Conservation (phyloP, 2,113 vertebrate species). For the Tyto alba region DNA sequence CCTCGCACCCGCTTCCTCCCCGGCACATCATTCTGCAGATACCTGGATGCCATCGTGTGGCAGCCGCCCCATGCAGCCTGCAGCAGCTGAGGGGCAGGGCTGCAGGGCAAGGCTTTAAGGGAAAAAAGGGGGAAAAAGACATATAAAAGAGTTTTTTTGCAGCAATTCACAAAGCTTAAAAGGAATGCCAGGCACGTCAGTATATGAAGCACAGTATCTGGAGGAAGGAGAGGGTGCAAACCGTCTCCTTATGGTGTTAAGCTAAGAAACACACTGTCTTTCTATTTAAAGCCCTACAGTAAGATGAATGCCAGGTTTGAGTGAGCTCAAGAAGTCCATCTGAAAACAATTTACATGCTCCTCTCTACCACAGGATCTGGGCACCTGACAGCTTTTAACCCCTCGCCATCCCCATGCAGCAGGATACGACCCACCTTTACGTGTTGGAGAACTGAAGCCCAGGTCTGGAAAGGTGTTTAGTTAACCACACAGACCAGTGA, state of each 20-base stretch:
- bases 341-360: background rate
- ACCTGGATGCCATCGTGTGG: constrained; percentile 19
- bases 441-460: background rate
- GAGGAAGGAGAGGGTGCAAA: constrained; percentile 43
- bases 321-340: background rate
- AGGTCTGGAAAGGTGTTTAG: background rate
- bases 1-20: background rate
- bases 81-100: background rate
- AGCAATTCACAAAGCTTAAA: background rate
- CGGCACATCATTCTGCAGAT: background rate
- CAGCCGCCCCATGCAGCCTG: background rate
- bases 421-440: background rate
- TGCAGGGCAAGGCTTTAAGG: background rate
- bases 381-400: background rate
- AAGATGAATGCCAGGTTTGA: background rate
- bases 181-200: constrained; percentile 17
- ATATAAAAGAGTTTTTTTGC: background rate
- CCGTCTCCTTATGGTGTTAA: constrained; percentile 26
- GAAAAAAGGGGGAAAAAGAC: background rate
- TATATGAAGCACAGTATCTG: background rate
- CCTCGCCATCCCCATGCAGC: background rate
- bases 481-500: background rate
- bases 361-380: background rate
- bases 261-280: background rate
- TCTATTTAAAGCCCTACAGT: constrained; percentile 44